Conservation (phyloP, 2,888 invertebrate genomes). For the Candidula unifasciata region DNA sequence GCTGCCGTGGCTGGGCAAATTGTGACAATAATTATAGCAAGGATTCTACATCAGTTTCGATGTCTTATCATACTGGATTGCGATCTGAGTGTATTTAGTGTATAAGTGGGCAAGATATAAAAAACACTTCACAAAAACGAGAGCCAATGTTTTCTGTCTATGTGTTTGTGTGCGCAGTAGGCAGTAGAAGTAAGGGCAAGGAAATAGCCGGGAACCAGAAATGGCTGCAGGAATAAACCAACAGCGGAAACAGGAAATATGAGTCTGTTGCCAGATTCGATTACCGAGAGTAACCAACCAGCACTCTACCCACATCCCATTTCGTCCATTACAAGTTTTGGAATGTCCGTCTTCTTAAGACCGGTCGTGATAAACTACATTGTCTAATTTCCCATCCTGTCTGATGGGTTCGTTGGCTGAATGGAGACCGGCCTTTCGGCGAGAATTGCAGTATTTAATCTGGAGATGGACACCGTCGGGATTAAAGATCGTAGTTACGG, state of each 20-base stretch:
- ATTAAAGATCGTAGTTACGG: slow-evolving; percentile 38
- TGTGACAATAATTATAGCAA: no score
- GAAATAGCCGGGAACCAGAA: slow-evolving; percentile 1
- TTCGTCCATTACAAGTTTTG: slow-evolving; percentile 3
- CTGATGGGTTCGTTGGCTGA: not conserved
- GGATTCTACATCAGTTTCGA: no score
- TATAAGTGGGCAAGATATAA: no score
- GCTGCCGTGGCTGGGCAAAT: no score
- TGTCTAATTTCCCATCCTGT: slow-evolving; percentile 34
- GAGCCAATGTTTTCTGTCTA: no score
- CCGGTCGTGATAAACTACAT: slow-evolving; percentile 6
- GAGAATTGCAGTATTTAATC: slow-evolving; percentile 41
- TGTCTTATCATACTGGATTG: no score
- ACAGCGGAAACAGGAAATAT: not conserved
- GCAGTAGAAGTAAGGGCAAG: not conserved
- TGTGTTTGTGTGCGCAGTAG: no score
- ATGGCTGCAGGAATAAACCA: not conserved
- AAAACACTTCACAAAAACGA: no score
- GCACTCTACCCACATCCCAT: not conserved
- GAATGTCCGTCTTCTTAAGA: not conserved
- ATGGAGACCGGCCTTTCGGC: not conserved
- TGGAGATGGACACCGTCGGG: slow-evolving; percentile 37
- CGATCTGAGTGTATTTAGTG: no score
- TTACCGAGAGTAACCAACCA: no score
- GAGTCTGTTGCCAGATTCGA: not conserved